These are phyloP conservation scores for Gyrodactylus salaris DNA, from an alignment of 1,140 invertebrate species.

Conservation along the genomic window DNA sequence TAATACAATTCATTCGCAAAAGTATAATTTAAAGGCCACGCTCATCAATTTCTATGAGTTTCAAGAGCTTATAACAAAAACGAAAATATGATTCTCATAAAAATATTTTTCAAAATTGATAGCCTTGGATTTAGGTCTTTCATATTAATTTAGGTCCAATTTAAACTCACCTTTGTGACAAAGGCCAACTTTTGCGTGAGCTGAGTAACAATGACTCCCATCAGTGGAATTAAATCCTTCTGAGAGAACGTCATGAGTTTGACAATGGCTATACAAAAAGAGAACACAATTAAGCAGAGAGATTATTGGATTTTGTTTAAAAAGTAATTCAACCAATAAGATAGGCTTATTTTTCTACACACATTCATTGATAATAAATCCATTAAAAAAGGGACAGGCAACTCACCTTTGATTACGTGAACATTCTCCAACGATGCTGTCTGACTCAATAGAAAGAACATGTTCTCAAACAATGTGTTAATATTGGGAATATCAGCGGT, in stretches of 20 bases:
- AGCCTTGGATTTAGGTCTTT: background rate
- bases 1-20: background rate
- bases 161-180: constrained; percentile 20
- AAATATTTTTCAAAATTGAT: background rate
- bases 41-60: constrained; percentile 40
- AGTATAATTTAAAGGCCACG: constrained; percentile 33
- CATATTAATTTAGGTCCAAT: background rate
- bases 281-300: too few species aligned
- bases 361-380: too few species aligned
- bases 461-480: constrained; percentile 31
- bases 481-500: constrained; percentile 18
- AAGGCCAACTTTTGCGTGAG: background rate
- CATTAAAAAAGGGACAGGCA: too few species aligned
- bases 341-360: too few species aligned
- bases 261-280: too few species aligned
- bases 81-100: background rate
- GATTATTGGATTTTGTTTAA: too few species aligned
- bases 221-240: background rate
- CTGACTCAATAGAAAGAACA: constrained; percentile 36
- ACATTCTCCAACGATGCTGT: constrained; percentile 57
- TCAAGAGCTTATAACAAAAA: constrained; percentile 45
- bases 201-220: background rate
- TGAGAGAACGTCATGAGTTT: constrained; percentile 3
- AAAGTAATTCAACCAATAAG: too few species aligned
- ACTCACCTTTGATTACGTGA: constrained; percentile 83